Base-by-base conservation (phyloP, 2,888 invertebrate species). In the Drosophila mulleri region DNA sequence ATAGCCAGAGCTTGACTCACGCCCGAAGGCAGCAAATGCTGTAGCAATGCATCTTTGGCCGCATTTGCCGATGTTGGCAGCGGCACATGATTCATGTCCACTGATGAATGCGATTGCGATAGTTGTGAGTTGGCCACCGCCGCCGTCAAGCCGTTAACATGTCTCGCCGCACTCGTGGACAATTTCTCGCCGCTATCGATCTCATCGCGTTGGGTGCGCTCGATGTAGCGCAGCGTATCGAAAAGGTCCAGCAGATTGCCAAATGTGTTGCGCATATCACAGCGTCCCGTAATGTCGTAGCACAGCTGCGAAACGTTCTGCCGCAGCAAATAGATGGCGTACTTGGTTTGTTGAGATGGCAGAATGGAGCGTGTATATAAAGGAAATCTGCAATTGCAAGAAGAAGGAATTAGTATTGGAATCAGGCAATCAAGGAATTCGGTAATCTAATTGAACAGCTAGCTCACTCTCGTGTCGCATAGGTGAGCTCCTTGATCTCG, bases 251-350 rank as follows among this genome's bases (percentile, higher is more conserved):
- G 64, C 37, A 93, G 82, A 85, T 92, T 93, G 2, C 90, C 88
- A 73, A 93, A 89, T 0, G 92, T 92, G 39, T 89, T 88, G 14
- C 91, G 82, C 54, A 90, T 69, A 75, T 93, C 92, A 66, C 90
- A 91, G 32, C 78, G 82, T 39, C 90, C 87, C 52, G 85, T 84
- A 61, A 91, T 88, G 70, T 92, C 92, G 54, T 81, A 92, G 75
- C 91, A 92, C n/a, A 98, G 93, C 93, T 99, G 99, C 1, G 97
- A 97, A 73, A 99, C 96, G 91, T 99, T 98, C 93, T 98, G 98
- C 93, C 98, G 98, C 37, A 99, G 93, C 16, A 98, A 94, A 91
- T 97, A 98, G 74, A 98, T 96, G 6, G 96, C 98, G 92, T 98
- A 98, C 72, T 97, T 96, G 91, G 98, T 90, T 52, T 91, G 86